phyloP scores from a whole-genome alignment of 1,140 invertebrate species.

The Uloborus diversus region DNA sequence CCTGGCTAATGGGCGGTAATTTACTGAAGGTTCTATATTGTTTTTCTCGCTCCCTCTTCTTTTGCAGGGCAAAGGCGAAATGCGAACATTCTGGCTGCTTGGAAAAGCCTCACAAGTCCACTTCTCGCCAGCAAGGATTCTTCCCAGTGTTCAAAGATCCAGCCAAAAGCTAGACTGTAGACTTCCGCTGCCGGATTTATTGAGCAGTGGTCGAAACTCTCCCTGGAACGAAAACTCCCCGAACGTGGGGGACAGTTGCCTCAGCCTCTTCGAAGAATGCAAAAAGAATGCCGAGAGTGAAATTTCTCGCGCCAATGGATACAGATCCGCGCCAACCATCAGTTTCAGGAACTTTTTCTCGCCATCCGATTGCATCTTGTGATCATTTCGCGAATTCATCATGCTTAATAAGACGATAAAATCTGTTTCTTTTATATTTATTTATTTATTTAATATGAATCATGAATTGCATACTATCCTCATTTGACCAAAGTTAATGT shows the following conservation, averaged over 20 bases:
- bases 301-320: background rate
- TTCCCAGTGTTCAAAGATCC: background rate
- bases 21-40: no score
- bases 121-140: background rate
- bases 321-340: slow-evolving; percentile 28
- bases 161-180: background rate
- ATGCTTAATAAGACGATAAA: no score
- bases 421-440: no score
- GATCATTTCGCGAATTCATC: no score
- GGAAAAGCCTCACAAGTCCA: slow-evolving; percentile 64
- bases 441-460: no score
- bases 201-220: background rate
- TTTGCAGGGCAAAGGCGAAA: slow-evolving; percentile 82
- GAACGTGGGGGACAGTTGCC: slow-evolving; percentile 4
- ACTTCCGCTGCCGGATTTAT: slow-evolving; percentile 13
- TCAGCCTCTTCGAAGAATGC: slow-evolving; percentile 26
- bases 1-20: no score
- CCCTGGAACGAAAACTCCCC: background rate
- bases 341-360: slow-evolving; percentile 29
- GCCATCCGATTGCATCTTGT: background rate
- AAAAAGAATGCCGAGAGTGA: slow-evolving; percentile 4
- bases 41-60: no score
- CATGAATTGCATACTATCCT: no score
- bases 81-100: slow-evolving; percentile 87
- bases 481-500: no score